These are phyloP conservation scores for Phrynocephalus versicolor DNA, from an alignment of 2,113 vertebrate genomes.

Conservation along the genomic window DNA sequence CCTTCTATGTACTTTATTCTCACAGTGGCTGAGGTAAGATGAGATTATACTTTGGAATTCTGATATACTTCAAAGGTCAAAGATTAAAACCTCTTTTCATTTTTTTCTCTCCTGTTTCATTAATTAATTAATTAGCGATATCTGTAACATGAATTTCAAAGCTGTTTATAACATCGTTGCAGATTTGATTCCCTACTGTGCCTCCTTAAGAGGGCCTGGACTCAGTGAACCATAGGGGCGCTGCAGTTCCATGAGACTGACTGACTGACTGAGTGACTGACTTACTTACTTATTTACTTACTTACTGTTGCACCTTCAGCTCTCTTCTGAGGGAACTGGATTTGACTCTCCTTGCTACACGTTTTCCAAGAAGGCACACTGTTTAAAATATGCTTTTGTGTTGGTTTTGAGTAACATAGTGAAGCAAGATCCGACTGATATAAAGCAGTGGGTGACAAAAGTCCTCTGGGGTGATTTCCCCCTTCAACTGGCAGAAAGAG, in stretches of 20 bases:
- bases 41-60: rapidly evolving
- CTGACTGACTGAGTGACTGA: no score
- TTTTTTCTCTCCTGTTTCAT: neutral
- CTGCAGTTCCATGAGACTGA: no score
- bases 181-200: neutral
- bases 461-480: neutral
- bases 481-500: neutral
- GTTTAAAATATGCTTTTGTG: no score
- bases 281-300: no score
- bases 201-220: no score
- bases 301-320: no score
- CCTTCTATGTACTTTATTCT: constrained; percentile 98
- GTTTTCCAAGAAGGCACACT: no score
- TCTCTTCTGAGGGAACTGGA: no score
- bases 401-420: neutral
- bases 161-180: neutral
- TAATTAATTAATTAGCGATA: neutral
- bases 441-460: no score
- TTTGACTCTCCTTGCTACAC: no score
- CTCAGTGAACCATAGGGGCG: no score
- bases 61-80: neutral
- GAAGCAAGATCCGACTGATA: no score
- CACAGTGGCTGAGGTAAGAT: constrained; percentile 92
- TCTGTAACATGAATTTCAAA: neutral
- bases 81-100: rapidly evolving